Base-by-base conservation (phyloP, 2,113 vertebrate species). In the Numenius arquata region DNA sequence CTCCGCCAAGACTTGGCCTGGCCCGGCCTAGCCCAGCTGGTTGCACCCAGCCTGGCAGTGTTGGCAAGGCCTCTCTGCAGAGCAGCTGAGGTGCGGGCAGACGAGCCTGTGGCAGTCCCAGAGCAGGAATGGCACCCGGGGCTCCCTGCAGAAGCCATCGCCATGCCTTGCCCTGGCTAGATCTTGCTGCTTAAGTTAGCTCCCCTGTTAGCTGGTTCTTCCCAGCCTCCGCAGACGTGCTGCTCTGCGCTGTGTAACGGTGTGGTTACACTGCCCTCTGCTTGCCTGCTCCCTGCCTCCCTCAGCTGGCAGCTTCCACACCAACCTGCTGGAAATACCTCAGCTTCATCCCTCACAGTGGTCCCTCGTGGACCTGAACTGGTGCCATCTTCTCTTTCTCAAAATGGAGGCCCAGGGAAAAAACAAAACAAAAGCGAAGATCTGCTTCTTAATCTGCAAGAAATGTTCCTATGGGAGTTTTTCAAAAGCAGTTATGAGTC, bases 181-280 rank as follows among this genome's bases (percentile, higher is more conserved):
- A 21, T 45, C 4, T 32, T 27, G 4, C 26, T 7, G 40, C 22
- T 19, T 4, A 3, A 4, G 41, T 7, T 58, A 1, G 21, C 2
- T 20, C 26, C 3, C n/a, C 25, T 1, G 3, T 4, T 3, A 4
- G 53, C 38, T 20, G 36, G 34, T 56, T 19, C 40, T 52, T 5
- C 5, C 7, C n/a, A 13, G 43, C 4, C 18, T 43, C 10, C 7
- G 1, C 6, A 3, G 38, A 2, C 1, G 23, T 7, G 56, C 11
- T 3, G 45, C 29, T 22, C 12, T 6, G 65, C 8, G 26, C 38
- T 0, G 50, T 12, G 20, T 25, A 16, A 6, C 32, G 13, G 26
- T 19, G 91, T 50, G 93, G 40, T 43, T 17, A 48, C 66, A 95
- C 27, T 91, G 94, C 93, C 93, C 96, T 95, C 93, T 96, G 91